Evolutionary conservation across 2,888 invertebrate genomes (phyloP).

Genomic region (Lepidochitona cinerea): DNA sequence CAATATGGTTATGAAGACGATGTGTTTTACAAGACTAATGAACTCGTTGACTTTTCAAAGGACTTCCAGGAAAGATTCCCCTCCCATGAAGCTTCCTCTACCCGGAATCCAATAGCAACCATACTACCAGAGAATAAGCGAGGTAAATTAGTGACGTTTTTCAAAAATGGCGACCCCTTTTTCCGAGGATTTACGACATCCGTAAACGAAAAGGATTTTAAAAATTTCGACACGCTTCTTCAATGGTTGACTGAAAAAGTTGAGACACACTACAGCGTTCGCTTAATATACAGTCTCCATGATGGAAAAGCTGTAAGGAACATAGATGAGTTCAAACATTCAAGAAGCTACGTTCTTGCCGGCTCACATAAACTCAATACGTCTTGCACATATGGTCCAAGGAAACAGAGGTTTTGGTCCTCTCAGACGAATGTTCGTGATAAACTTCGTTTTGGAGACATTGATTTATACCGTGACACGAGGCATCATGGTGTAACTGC

Average conservation of each 20-base stretch:
- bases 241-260: slow-evolving; percentile 90
- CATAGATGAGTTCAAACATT: slow-evolving; percentile 73
- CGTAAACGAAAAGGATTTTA: slow-evolving; percentile 90
- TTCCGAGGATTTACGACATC: slow-evolving; percentile 90
- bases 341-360: slow-evolving; percentile 93
- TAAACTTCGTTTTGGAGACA: slow-evolving; percentile 44
- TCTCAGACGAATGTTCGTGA: slow-evolving; percentile 36
- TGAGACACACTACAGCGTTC: slow-evolving; percentile 89
- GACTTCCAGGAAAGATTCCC: background rate
- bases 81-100: background rate
- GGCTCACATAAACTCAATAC: slow-evolving; percentile 81
- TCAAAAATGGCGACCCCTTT: slow-evolving; percentile 93
- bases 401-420: slow-evolving; percentile 51
- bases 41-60: background rate
- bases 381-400: slow-evolving; percentile 52
- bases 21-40: background rate
- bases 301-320: slow-evolving; percentile 87
- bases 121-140: background rate
- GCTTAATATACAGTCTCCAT: slow-evolving; percentile 89
- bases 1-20: background rate
- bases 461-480: slow-evolving; percentile 37
- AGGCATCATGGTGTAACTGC: background rate
- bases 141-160: slow-evolving; percentile 83
- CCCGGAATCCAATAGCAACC: background rate
- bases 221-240: slow-evolving; percentile 86